These are phyloP conservation scores for Neria commutata DNA, from an alignment of 2,888 invertebrate species.

Conservation along the genomic window DNA sequence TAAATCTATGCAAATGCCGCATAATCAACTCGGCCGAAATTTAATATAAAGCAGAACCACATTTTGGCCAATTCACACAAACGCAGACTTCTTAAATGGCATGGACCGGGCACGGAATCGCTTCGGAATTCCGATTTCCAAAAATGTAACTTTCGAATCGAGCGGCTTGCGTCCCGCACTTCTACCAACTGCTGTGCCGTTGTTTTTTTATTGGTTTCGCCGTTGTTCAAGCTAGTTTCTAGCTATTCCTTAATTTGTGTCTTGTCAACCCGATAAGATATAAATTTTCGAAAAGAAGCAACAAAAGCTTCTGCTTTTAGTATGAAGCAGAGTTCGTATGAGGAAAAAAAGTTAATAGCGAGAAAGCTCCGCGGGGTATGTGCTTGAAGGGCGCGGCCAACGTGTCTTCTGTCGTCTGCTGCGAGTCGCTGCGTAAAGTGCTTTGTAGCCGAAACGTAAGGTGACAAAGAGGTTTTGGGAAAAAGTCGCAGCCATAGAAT, in stretches of 20 bases:
- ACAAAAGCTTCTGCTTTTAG: too few species aligned
- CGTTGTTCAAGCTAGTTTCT: constrained; percentile 28
- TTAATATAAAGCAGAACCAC: constrained; percentile 8
- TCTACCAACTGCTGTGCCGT: constrained; percentile 30
- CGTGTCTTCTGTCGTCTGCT: constrained; percentile 16
- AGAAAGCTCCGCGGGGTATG: constrained; percentile 28
- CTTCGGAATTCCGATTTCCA: constrained; percentile 40
- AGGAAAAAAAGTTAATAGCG: background rate
- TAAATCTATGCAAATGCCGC: constrained; percentile 1
- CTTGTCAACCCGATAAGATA: constrained; percentile 52
- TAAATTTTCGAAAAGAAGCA: constrained; percentile 41
- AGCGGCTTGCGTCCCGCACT: constrained; percentile 47
- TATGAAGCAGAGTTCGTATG: constrained; percentile 38
- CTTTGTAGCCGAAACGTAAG: too few species aligned
- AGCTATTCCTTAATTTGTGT: constrained; percentile 46
- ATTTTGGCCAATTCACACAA: constrained; percentile 7
- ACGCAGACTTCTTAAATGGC: constrained; percentile 18
- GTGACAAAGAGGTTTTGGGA: too few species aligned
- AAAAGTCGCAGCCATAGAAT: background rate
- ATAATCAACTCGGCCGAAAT: constrained; percentile 7
- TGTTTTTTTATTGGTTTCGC: constrained; percentile 7
- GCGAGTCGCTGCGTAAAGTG: constrained; percentile 19
- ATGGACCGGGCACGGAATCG: constrained; percentile 41
- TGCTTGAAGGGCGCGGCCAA: constrained; percentile 23
- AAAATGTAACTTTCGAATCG: constrained; percentile 55